Percentiles rank a stretch among this genome's conserved stretches.
Evolutionary conservation across 2,113 vertebrate species (phyloP).

Genomic region (Pundamilia nyererei): DNA sequence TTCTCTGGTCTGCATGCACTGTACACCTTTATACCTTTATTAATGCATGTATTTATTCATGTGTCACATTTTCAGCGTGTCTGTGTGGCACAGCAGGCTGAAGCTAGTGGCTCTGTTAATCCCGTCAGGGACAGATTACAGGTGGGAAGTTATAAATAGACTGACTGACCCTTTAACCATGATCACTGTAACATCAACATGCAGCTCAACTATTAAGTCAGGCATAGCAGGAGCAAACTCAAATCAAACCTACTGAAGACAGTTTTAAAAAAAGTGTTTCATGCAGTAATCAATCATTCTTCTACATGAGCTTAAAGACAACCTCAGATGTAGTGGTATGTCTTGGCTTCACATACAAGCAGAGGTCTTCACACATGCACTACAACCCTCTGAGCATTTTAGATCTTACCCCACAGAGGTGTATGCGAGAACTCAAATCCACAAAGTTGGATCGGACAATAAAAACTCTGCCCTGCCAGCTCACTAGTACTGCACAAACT

Average conservation of each 20-base stretch:
- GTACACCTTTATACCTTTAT: not conserved
- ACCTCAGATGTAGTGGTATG: not conserved
- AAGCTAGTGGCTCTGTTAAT: constrained; percentile 47
- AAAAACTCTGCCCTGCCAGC: not conserved
- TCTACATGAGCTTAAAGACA: not conserved
- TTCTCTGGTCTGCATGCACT: not conserved
- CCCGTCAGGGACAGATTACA: constrained; percentile 66
- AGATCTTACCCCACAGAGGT: not conserved
- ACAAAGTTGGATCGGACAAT: not conserved
- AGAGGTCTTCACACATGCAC: not conserved
- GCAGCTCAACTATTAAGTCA: constrained; percentile 41
- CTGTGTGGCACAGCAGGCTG: constrained; percentile 18
- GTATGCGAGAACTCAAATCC: not conserved
- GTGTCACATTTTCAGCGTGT: not conserved
- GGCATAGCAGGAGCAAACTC: not conserved
- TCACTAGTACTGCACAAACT: not conserved
- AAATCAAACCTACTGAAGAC: not conserved
- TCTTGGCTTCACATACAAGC: not conserved
- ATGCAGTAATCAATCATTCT: not conserved
- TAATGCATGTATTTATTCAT: not conserved
- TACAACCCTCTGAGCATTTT: not conserved
- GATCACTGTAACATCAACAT: constrained; percentile 33
- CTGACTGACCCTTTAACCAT: constrained; percentile 59
- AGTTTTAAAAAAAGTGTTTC: not conserved
- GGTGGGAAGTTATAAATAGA: constrained; percentile 64